Evolutionary conservation across 2,113 vertebrate species (phyloP).

Genomic region (Ciconia stormi): DNA sequence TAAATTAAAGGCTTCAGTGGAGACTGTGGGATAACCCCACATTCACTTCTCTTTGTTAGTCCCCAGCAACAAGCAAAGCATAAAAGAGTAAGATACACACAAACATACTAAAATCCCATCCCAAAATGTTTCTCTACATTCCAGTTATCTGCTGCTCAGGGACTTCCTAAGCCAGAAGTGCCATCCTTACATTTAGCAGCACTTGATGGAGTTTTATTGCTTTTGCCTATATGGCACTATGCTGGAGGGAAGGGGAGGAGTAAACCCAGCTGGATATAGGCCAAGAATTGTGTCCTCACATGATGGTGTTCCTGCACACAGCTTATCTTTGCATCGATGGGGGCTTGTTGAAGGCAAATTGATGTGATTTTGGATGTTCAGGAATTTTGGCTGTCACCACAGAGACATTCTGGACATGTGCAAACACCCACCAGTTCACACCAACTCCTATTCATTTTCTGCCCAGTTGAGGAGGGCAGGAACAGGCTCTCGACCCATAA

Average conservation of each 20-base stretch:
- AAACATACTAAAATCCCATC: neutral
- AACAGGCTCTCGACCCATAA: neutral
- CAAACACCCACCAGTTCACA: neutral
- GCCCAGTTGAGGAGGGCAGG: neutral
- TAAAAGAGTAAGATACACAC: neutral
- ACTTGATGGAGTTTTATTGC: neutral
- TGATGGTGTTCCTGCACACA: neutral
- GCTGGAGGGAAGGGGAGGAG: neutral
- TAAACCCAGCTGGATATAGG: neutral
- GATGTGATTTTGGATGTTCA: neutral
- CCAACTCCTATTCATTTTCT: neutral
- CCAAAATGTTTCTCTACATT: neutral
- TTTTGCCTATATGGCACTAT: neutral
- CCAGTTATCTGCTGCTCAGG: neutral
- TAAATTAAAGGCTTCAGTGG: neutral
- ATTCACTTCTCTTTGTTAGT: neutral
- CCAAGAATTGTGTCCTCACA: neutral
- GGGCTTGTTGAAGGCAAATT: neutral
- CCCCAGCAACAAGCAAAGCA: neutral
- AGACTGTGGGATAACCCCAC: neutral
- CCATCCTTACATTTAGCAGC: neutral
- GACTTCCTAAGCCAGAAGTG: neutral
- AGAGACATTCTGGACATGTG: neutral
- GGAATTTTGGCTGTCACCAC: neutral
- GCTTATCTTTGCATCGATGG: neutral